A percentile compares a stretch with the other conserved stretches of the same genome.
phyloP scores from a whole-genome alignment of 2,797 vertebrate genomes.

The Anguilla obscura region DNA sequence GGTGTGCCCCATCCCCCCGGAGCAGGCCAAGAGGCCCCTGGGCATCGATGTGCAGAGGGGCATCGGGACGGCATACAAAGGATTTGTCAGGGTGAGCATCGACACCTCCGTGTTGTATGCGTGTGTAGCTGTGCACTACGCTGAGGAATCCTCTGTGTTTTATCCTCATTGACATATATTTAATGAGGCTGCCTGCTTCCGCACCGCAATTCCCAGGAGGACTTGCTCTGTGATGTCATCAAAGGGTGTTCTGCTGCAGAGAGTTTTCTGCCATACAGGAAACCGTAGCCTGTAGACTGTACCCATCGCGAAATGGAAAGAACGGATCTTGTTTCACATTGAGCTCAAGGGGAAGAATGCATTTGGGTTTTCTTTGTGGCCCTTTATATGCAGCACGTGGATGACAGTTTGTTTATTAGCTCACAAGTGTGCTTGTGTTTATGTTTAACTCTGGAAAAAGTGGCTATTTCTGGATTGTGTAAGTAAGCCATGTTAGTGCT shows the following conservation, averaged over 20 bases:
- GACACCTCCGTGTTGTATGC: neutral
- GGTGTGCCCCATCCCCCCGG: constrained; percentile 91
- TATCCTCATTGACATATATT: neutral
- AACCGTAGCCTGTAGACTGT: neutral
- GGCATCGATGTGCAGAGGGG: constrained; percentile 95
- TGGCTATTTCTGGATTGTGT: too few relatives aligned
- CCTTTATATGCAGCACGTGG: too few relatives aligned
- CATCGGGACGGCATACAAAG: constrained; percentile 96
- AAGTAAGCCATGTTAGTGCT: neutral
- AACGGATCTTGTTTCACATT: neutral
- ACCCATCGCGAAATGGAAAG: neutral
- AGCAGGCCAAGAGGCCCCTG: constrained; percentile 92
- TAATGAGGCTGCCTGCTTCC: neutral
- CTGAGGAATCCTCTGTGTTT: neutral
- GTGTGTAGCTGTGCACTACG: neutral
- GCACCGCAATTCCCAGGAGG: neutral
- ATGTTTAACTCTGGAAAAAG: too few relatives aligned
- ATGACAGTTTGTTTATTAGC: too few relatives aligned
- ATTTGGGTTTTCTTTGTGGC: neutral
- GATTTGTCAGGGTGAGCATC: constrained; percentile 86
- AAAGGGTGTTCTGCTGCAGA: neutral
- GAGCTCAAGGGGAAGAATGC: neutral
- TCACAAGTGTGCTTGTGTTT: too few relatives aligned
- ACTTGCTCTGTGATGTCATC: neutral
- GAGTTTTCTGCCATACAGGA: neutral